Evolutionary conservation across 2,113 vertebrate genomes (phyloP), one percentile per base, ranked within the genome.

Genomic region (Lampris incognitus): DNA sequence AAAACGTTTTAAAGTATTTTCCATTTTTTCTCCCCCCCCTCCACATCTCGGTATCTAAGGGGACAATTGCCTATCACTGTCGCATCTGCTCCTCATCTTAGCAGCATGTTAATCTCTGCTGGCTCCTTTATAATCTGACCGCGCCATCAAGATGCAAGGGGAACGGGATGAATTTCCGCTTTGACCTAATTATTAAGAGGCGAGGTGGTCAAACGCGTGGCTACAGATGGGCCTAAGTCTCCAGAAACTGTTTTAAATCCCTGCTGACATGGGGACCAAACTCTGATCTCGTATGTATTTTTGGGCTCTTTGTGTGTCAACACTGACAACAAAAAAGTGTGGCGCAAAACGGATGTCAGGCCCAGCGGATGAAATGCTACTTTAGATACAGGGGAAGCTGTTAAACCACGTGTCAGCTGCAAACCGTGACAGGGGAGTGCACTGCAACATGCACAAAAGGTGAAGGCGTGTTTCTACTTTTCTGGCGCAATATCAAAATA

Each of bases 121-220:
- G 72, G 81, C 62, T 78, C 74, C 55, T 72, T 76, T 66, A 75
- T 88, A 90, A 92, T 90, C 89, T 92, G 84, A 84, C 61, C 66
- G 70, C 68, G 63, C 72, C 78, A 81, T 87, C 83, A 81, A 79
- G 83, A 86, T 78, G 76, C 11, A 80, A 71, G 61, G 81, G 74
- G 60, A 82, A 82, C 76, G 62, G 72, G 88, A 90, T 82, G 64
- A 63, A 84, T 87, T 72, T 81, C 66, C 72, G 66, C 64, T 84
- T 74, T 93, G 91, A 92, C 88, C 86, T 84, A 78, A 85, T 91
- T 94, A 90, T 93, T 86, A 59, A 86, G 4, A 85, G 65, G 38
- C 46, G 59, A 84, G 65, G 64, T 63, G 56, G 49, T 65, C 39
- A 50, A 69, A 81, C 57, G 64, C 24, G 24, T 24, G 24, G 24